Percentiles rank a stretch among this genome's conserved stretches.
These are phyloP conservation scores for Indicator indicator DNA, from an alignment of 2,113 vertebrate species.

Conservation along the genomic window DNA sequence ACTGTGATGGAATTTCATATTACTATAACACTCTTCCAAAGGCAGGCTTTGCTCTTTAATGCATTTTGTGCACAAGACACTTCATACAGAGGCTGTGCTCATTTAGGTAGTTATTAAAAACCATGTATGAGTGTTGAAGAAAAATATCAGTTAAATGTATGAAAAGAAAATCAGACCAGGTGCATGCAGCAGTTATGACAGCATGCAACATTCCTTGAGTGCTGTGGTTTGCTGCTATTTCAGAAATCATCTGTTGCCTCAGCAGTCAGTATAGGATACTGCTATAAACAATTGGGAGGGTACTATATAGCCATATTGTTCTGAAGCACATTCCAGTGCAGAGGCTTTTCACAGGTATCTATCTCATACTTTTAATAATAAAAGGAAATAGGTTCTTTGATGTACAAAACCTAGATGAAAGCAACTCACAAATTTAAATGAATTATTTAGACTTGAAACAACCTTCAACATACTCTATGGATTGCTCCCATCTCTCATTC, in stretches of 20 bases:
- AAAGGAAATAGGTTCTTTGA: background rate
- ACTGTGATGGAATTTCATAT: fast-evolving
- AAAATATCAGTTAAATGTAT: background rate
- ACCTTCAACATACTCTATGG: background rate
- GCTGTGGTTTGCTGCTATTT: background rate
- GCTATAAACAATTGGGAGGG: background rate
- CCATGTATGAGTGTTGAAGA: background rate
- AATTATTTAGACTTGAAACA: background rate
- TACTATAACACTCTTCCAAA: background rate
- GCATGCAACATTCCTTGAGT: background rate
- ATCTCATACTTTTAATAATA: background rate
- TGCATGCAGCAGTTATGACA: background rate
- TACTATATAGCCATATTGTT: background rate
- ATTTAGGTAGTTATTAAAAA: background rate
- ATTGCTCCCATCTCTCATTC: background rate
- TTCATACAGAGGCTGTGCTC: background rate
- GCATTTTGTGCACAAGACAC: background rate
- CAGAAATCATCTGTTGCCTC: background rate
- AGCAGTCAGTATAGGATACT: background rate
- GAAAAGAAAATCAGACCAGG: background rate
- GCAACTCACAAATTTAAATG: background rate
- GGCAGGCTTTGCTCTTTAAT: background rate
- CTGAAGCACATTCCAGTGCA: background rate
- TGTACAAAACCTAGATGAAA: background rate
- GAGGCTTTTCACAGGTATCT: background rate